phyloP scores from a whole-genome alignment of 2,113 vertebrate genomes.

The Axis porcinus region DNA sequence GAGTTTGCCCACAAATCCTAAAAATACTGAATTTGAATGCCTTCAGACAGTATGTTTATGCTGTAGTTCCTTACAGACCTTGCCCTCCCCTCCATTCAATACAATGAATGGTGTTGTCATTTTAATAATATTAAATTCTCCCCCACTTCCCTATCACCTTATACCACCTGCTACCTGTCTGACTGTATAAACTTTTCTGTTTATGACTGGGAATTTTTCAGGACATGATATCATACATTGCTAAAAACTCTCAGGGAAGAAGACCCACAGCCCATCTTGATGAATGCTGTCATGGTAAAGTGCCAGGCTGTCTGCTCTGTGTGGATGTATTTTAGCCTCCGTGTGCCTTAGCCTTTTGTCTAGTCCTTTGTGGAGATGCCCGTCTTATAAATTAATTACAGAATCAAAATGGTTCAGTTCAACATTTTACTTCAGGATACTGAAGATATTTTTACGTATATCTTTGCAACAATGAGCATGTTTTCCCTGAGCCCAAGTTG shows the following conservation, averaged over 20 bases:
- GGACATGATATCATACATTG: not conserved
- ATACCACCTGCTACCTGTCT: not conserved
- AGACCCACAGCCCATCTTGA: not conserved
- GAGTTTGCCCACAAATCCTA: no score
- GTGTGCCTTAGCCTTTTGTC: not conserved
- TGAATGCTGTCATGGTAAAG: not conserved
- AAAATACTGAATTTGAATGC: not conserved
- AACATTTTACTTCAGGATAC: not conserved
- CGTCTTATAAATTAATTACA: not conserved
- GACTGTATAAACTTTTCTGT: not conserved
- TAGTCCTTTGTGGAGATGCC: not conserved
- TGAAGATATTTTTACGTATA: not conserved
- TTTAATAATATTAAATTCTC: not conserved
- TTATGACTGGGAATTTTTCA: not conserved
- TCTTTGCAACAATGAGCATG: not conserved
- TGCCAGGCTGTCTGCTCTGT: accelerated
- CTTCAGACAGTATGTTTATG: no score
- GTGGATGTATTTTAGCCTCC: not conserved
- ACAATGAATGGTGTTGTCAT: not conserved
- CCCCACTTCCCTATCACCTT: not conserved
- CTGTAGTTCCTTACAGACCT: not conserved
- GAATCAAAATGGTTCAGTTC: not conserved
- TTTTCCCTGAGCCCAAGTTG: not conserved
- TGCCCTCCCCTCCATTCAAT: not conserved
- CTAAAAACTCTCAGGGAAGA: not conserved